Base-by-base conservation (phyloP, 35 echinoderm and acorn worm species). In the Heliocidaris erythrogramma region DNA sequence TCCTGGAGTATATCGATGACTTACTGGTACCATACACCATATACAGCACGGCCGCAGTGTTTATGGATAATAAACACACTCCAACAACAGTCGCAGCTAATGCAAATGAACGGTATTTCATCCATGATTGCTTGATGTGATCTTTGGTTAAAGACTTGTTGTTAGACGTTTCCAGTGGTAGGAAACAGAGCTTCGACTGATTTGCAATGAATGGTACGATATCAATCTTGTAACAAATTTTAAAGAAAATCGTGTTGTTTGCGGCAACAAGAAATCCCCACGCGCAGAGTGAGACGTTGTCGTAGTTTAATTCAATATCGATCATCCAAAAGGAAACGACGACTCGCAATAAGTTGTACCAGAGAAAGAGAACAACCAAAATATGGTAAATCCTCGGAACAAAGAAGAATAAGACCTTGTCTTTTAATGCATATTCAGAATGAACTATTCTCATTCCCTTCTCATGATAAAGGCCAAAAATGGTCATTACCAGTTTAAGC, bases 391-490 rank as follows among this genome's bases (percentile, higher is more conserved):
- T 88, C 86, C 31, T 13, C 11, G 30, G 6, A 88, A 13, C 14
- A 11, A 11, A 9, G 10, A 35, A 88, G 0, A 17, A 30, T 88
- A 88, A 5, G 86, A 5, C 27, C 2, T 32, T 7, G 30, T 32
- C 31, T 2, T 88, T 69, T 13, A 1, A 16, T 69, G 18, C 61
- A 24, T 16, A 88, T 30, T 2, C 10, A 24, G 9, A 30, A 32
- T 16, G 16, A 13, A 48, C 30, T 0, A 18, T 88, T 24, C 13
- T 88, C 6, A 7, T 32, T 13, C 47, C 11, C 16, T 48, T 88
- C 47, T 88, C 86, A 11, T 88, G 86, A 21, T 88, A 88, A 32
- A 88, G 30, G 86, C 86, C 86, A 30, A 88, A 88, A 11, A 88
- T 88, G 9, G n/a, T 88, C 86, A 88, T 88, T 24, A 17, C 5